Evolutionary conservation across 2,797 vertebrate species (phyloP).

Genomic region (Scolopax bukidnonensis): DNA sequence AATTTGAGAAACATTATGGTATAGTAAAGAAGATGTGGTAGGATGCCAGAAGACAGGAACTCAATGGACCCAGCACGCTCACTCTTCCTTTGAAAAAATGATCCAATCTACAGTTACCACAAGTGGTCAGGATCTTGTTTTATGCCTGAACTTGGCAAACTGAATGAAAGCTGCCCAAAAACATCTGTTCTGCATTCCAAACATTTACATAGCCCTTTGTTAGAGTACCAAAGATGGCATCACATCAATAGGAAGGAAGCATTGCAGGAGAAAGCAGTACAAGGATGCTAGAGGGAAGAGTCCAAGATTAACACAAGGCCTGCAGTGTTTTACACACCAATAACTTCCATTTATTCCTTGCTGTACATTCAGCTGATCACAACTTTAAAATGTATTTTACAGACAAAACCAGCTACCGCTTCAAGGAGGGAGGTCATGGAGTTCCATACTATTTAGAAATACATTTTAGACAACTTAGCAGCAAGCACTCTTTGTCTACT

Average conservation of each 20-base stretch:
- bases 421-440: neutral
- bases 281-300: neutral
- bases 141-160: constrained; percentile 36
- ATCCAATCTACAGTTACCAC: constrained; percentile 21
- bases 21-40: constrained; percentile 53
- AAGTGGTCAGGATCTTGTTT: constrained; percentile 37
- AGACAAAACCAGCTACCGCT: neutral
- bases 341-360: neutral
- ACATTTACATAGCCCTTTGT: constrained; percentile 53
- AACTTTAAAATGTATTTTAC: neutral
- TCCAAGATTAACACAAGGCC: constrained; percentile 1
- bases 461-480: neutral
- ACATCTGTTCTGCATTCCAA: constrained; percentile 53
- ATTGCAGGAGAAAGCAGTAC: neutral
- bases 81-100: constrained; percentile 24
- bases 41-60: constrained; percentile 62
- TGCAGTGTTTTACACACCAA: neutral
- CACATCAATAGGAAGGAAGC: neutral
- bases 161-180: constrained; percentile 28
- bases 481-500: neutral
- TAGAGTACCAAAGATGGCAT: constrained; percentile 48
- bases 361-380: neutral
- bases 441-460: neutral
- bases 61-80: neutral
- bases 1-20: constrained; percentile 66